A percentile compares a stretch with the other conserved stretches of the same genome.
Conservation (phyloP, 2,888 invertebrate genomes). For the Acanthosepion esculentum region DNA sequence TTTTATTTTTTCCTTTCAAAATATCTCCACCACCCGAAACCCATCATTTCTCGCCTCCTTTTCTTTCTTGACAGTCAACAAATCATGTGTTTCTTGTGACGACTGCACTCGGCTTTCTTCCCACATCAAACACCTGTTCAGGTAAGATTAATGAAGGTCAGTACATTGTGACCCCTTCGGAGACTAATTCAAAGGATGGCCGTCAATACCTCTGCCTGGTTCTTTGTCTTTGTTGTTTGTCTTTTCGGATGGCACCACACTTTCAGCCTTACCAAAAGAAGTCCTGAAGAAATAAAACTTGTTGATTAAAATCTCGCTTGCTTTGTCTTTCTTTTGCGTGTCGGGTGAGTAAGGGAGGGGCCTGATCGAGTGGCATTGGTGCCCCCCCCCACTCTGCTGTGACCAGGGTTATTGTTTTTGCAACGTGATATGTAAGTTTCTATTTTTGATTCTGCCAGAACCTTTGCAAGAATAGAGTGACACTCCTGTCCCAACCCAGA, state of each 20-base stretch:
- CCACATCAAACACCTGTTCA: conserved; percentile 33
- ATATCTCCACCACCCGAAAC: background rate
- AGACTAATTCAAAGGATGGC: background rate
- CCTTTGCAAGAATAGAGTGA: background rate
- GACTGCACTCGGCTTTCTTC: conserved; percentile 17
- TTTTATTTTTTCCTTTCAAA: background rate
- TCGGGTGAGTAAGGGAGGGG: background rate
- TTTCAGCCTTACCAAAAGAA: background rate
- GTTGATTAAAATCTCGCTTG: background rate
- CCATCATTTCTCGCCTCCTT: background rate
- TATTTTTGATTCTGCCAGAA: background rate
- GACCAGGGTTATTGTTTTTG: background rate
- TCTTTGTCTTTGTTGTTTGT: background rate
- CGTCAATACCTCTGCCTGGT: background rate
- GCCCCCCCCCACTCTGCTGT: background rate
- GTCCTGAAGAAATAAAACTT: background rate
- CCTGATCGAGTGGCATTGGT: background rate
- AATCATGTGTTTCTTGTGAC: background rate
- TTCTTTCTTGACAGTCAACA: background rate
- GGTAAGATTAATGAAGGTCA: conserved; percentile 22
- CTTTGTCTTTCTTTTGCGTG: background rate
- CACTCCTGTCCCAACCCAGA: background rate
- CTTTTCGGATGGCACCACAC: background rate
- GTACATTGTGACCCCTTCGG: background rate
- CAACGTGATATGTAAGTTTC: conserved; percentile 18